A percentile compares a stretch with the other conserved stretches of the same genome.
Conservation (phyloP, 2,113 vertebrate species). For the Ptychochromis oligacanthus region DNA sequence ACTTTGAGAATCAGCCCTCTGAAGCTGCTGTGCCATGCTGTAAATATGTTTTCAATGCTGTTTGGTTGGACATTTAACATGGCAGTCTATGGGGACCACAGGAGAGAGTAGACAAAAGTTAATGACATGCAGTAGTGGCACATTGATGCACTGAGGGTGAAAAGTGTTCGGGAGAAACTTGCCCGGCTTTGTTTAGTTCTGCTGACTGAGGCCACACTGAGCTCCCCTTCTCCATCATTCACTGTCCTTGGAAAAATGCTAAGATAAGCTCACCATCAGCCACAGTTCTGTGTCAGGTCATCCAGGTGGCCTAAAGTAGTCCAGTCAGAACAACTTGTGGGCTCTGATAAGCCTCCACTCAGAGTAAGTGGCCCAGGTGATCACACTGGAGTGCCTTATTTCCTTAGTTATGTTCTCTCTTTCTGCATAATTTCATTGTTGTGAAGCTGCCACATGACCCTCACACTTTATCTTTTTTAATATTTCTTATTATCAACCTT, state of each 20-base stretch:
- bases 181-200: too few relatives aligned
- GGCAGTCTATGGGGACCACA: too few relatives aligned
- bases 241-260: not conserved
- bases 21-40: not conserved
- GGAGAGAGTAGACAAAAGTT: not conserved
- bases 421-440: not conserved
- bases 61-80: not conserved
- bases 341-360: too few relatives aligned
- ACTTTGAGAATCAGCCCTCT: not conserved
- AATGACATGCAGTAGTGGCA: not conserved
- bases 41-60: conserved; percentile 4
- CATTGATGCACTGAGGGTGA: not conserved
- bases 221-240: not conserved
- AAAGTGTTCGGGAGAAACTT: not conserved
- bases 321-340: not conserved
- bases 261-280: conserved; percentile 1
- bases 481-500: too few relatives aligned
- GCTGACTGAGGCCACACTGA: not conserved
- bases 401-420: not conserved
- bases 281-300: not conserved
- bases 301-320: not conserved
- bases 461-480: too few relatives aligned
- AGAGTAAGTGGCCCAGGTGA: not conserved
- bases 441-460: not conserved
- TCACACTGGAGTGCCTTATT: not conserved